Evolutionary conservation across 1,140 invertebrate species (phyloP), one percentile per base, ranked within the genome.

Genomic region (Bombus superbus): DNA sequence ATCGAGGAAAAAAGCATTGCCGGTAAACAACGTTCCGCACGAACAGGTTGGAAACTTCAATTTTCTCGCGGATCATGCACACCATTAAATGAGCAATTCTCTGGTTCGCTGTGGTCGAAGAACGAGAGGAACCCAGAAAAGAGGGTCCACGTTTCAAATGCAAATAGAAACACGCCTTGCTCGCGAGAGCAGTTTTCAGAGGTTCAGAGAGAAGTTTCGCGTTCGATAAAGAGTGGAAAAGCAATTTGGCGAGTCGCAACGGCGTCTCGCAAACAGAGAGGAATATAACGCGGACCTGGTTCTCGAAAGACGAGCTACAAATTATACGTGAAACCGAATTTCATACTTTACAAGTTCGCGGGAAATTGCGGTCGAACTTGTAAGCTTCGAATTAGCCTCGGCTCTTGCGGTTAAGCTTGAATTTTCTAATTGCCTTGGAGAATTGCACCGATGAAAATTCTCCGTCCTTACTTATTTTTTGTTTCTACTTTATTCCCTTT

Each of bases 61-160:
- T 71, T 81, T 72, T 81, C 66, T 81, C 86, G 40, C 66, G 81
- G 62, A 59, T 71, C 69, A 68, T 77, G 86, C 83, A 44, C 57
- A 77, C 74, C 66, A 81, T 86, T 89, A 89, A 87, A 75, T 53
- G 81, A 62, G 64, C 86, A 89, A 89, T 89, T 85, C 81, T 66
- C 72, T 81, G 78, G 88, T 88, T 73, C 82, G 57, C 74, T 69
- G 40, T 62, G 32, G 38, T n/a, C 28, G 22, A 22, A 5, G n/a
- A 3, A 11, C 28, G 28, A n/a, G 53, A 22, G 35, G 18, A 68
- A 38, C 18, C 66, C 18, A 25, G 18, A 68, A 32, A 38, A 25
- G 38, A 22, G n/a, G 69, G 80, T 35, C n/a, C 53, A 40, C 80
- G 80, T 81, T 81, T 81, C 80, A 81, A 73, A 81, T 81, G 80